phyloP scores from a whole-genome alignment of 1,140 invertebrate genomes.

The Ceratitis capitata region DNA sequence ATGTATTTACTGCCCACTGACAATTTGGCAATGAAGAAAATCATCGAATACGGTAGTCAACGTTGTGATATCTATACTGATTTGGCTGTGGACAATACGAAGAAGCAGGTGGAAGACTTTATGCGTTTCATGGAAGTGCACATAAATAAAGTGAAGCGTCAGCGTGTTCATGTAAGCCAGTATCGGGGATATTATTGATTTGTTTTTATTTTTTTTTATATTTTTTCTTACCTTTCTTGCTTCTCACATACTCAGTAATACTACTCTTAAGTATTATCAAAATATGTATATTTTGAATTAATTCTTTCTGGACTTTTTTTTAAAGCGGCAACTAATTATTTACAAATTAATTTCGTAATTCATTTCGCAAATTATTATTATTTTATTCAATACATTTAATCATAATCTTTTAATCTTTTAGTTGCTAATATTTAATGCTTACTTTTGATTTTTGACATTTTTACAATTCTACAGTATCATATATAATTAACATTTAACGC shows the following conservation, averaged over 20 bases:
- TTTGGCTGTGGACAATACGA: constrained; percentile 69
- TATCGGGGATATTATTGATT: background rate
- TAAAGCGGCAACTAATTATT: background rate
- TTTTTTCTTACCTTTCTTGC: background rate
- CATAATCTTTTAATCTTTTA: background rate
- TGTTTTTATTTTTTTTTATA: constrained; percentile 30
- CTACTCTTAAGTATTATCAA: background rate
- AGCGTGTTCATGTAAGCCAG: constrained; percentile 66
- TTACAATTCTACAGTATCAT: background rate
- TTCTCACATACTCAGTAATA: background rate
- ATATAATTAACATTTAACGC: too few relatives aligned
- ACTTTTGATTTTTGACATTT: background rate
- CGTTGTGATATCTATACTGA: constrained; percentile 84
- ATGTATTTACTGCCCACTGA: constrained; percentile 85
- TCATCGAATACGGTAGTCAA: constrained; percentile 73
- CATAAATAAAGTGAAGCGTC: constrained; percentile 88
- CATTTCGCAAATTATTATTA: background rate
- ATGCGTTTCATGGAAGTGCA: constrained; percentile 87
- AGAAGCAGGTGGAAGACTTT: constrained; percentile 80
- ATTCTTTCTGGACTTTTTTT: background rate
- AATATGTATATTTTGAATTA: background rate
- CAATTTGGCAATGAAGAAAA: constrained; percentile 77
- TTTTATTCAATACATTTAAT: background rate
- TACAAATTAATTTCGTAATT: background rate
- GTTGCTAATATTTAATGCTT: background rate